Base-by-base conservation (phyloP, 2,888 invertebrate species). In the Linyphia triangularis region DNA sequence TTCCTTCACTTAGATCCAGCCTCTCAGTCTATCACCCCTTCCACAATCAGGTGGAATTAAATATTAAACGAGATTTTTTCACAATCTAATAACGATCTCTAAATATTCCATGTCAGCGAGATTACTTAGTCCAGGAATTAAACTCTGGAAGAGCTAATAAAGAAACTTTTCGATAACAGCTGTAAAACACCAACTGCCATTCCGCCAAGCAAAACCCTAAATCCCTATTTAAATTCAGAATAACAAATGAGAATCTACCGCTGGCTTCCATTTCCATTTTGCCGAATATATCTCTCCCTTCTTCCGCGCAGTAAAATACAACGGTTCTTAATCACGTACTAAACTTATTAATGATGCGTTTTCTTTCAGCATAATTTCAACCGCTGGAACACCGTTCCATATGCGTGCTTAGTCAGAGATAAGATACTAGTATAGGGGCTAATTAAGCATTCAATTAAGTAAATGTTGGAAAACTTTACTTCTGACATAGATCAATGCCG, bases 381-480 rank as follows among this genome's bases (percentile, higher is more conserved):
- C 16, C 63, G 4, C 4, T 16, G 13, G 63, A 6, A 30, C 4
- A 40, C 7, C 57, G 2, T 19, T 28, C 30, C 40, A 61, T 3
- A n/a, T 40, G 51, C 69, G 22, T 81, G 67, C 40, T 63, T 37
- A 63, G 57, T 33, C 51, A 10, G 24, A 59, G 81, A 69, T 67
- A 69, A 81, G 69, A 81, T 81, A 69, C 33, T 13, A 69, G 26
- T 5, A 51, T 5, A n/a, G 51, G n/a, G n/a, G n/a, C 37, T 77
- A 77, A 61, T 77, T 77, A 77, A 37, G 40, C 77, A 77, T 77
- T 77, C 77, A 63, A 77, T 63, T 40, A 63, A 26, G 40, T 77
- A 77, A 77, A 77, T 77, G 77, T 77, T 63, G 37, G 26, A 59
- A 63, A 77, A 77, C 59, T 77, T 40, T 61, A 77, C 16, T 77